Conservation (phyloP, 2,113 vertebrate genomes). For the Elanus axillaris region DNA sequence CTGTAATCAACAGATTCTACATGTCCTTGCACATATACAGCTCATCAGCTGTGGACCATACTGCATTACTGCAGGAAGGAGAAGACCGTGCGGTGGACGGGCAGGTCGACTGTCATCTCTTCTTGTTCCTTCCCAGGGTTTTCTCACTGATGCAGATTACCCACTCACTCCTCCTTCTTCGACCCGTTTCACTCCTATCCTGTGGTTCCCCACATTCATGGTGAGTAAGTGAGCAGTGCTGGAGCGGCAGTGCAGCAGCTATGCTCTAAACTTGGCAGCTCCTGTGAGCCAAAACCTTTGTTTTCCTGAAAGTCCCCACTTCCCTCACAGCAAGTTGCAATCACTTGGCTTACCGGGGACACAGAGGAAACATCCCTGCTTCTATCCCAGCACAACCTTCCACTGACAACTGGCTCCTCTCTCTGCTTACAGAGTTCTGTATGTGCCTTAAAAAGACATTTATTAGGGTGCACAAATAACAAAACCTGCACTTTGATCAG, state of each 20-base stretch:
- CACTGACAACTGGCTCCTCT: not conserved
- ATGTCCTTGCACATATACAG: rapidly evolving
- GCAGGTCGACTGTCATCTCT: not conserved
- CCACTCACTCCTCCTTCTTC: not conserved
- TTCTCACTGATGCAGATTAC: not conserved
- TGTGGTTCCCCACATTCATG: not conserved
- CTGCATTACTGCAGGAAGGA: not conserved
- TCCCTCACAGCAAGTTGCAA: not conserved
- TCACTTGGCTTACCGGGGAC: not conserved
- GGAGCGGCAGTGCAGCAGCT: not conserved
- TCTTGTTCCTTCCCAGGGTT: not conserved
- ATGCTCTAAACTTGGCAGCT: not conserved
- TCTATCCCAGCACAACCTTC: not conserved
- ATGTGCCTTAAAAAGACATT: not conserved
- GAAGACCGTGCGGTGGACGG: rapidly evolving
- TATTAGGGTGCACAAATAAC: not conserved
- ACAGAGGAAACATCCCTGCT: not conserved
- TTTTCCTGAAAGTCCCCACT: not conserved
- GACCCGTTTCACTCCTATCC: rapidly evolving
- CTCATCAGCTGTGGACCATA: not conserved
- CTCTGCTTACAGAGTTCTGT: not conserved
- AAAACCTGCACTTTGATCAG: constrained; percentile 11
- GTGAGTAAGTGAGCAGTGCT: rapidly evolving
- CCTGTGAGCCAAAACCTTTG: not conserved
- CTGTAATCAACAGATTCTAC: not conserved